Evolutionary conservation across 2,797 vertebrate species (phyloP), one percentile per base, ranked within the genome.

Genomic region (Amblyopsis hoosieri): DNA sequence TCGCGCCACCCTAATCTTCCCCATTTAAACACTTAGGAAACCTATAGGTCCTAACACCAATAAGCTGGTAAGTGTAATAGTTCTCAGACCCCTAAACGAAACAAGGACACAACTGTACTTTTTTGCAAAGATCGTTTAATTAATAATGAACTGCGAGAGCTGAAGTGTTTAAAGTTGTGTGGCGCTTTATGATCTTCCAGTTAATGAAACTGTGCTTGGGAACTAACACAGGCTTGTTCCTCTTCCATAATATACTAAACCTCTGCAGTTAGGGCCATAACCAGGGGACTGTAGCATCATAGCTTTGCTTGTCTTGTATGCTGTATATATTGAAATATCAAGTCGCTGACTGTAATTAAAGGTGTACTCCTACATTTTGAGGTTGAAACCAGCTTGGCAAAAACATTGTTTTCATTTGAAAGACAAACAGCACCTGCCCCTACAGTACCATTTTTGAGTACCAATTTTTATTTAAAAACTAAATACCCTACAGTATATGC

Each of bases 121-220:
- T 42, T 15, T 62, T 49, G 42, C 54, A n/a, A 46, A 29, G 12
- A 46, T 60, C 15, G 5, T 48, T 31, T 54, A 59, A 31, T 60
- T 29, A n/a, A 14, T 15, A 4, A 48, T 15, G 12, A 45, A 48
- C 19, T 48, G 45, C 23, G 29, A 37, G 7, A 49, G 51, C n/a
- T 52, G 45, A 57, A 52, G 45, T 69, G 48, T 75, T 80, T 65
- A 33, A 62, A 72, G 63, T 52, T 53, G n/a, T 29, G 57, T 66
- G 69, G 63, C 15, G 52, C 76, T 89, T 90, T 84, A 88, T 73
- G 71, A 84, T 73, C 75, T 79, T 54, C 57, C 19, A 87, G 84
- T 84, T 80, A 80, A 85, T 90, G 79, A 84, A 72, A 80, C 60
- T 68, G 74, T 55, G 59, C 63, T 71, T 12, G 10, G 61, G 53